Percentiles rank a stretch among this genome's conserved stretches.
phyloP scores from a whole-genome alignment of 2,888 invertebrate genomes.

The Chrysolina haemoptera region DNA sequence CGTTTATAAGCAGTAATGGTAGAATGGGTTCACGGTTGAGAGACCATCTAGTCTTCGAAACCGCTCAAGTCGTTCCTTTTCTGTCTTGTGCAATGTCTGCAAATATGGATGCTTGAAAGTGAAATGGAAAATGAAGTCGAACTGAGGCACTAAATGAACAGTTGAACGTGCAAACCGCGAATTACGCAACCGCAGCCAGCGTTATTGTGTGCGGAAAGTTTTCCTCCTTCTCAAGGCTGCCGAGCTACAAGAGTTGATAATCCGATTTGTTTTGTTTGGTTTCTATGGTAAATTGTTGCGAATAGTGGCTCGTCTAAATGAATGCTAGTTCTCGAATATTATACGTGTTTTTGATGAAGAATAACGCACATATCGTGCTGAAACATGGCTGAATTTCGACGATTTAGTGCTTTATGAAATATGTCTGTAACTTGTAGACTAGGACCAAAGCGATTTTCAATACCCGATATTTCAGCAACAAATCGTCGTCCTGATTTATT shows the following conservation, averaged over 20 bases:
- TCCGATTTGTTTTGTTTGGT: conserved; percentile 21
- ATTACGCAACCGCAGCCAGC: conserved; percentile 54
- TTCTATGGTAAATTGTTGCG: background rate
- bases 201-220: conserved; percentile 56
- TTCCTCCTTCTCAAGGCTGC: conserved; percentile 58
- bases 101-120: conserved; percentile 48
- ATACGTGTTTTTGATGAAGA: too few relatives aligned
- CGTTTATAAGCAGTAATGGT: conserved; percentile 40
- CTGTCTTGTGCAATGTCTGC: conserved; percentile 50
- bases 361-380: too few relatives aligned
- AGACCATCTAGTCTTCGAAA: conserved; percentile 55
- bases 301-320: background rate
- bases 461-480: too few relatives aligned
- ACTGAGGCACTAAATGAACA: conserved; percentile 53
- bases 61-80: conserved; percentile 47
- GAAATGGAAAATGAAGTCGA: conserved; percentile 54
- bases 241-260: conserved; percentile 41
- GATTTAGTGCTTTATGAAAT: too few relatives aligned
- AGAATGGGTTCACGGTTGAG: conserved; percentile 56
- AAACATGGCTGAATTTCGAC: too few relatives aligned
- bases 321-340: too few relatives aligned
- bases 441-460: too few relatives aligned
- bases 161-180: conserved; percentile 51
- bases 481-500: too few relatives aligned
- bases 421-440: too few relatives aligned